These are phyloP conservation scores for Fregata magnificens DNA, from an alignment of 2,113 vertebrate genomes.

Conservation along the genomic window DNA sequence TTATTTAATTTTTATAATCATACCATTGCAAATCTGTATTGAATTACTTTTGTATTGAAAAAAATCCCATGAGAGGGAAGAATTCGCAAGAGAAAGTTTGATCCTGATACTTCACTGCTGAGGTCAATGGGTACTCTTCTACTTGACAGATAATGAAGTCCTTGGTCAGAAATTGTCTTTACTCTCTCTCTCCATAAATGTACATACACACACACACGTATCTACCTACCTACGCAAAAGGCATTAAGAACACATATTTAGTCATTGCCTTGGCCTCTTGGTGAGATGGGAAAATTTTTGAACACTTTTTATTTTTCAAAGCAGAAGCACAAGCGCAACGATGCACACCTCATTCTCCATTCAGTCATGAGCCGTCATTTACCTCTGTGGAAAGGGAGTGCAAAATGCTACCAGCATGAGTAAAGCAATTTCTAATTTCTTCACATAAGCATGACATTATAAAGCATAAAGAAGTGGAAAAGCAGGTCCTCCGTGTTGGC, in stretches of 20 bases:
- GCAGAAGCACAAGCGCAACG: neutral
- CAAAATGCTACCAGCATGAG: neutral
- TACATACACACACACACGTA: neutral
- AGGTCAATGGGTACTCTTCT: neutral
- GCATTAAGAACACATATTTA: neutral
- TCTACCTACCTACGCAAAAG: neutral
- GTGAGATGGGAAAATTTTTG: neutral
- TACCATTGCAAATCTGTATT: neutral
- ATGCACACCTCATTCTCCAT: neutral
- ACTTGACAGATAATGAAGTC: neutral
- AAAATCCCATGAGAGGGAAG: neutral
- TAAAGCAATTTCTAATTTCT: neutral
- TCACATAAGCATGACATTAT: neutral
- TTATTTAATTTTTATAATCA: neutral
- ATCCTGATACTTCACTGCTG: neutral
- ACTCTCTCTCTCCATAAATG: neutral
- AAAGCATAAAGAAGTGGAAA: neutral
- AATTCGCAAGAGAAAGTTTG: neutral
- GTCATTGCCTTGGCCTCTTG: neutral
- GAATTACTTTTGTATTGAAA: neutral
- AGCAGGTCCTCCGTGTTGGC: neutral
- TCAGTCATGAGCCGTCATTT: neutral
- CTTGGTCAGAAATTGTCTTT: neutral
- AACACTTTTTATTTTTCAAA: neutral
- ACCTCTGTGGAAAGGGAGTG: neutral